These are phyloP conservation scores for Plectrocnemia conspersa DNA, from an alignment of 1,140 invertebrate genomes.

Conservation along the genomic window DNA sequence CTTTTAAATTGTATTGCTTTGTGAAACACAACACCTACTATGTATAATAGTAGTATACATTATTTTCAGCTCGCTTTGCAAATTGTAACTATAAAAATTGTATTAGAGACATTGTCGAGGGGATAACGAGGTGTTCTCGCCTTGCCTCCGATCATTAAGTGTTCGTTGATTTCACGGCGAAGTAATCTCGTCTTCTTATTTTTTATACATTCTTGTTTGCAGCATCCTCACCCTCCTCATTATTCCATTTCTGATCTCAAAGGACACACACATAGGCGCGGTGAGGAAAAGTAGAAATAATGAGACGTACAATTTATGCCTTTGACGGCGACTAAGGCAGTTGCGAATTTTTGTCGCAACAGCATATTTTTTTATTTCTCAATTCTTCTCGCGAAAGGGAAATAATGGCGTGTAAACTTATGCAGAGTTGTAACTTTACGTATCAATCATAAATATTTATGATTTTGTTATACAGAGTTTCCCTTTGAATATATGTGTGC, in stretches of 20 bases:
- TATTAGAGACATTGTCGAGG: no score
- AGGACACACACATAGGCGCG: conserved; percentile 32
- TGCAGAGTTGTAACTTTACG: conserved; percentile 18
- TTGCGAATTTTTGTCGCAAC: conserved; percentile 31
- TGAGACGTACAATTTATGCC: conserved; percentile 34
- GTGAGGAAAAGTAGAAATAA: conserved; percentile 32
- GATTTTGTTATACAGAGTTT: background rate
- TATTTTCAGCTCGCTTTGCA: no score
- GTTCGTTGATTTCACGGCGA: conserved; percentile 21
- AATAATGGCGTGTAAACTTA: conserved; percentile 33
- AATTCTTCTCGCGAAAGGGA: conserved; percentile 33
- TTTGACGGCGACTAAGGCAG: conserved; percentile 30
- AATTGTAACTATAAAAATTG: no score
- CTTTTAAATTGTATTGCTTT: no score
- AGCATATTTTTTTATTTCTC: conserved; percentile 33
- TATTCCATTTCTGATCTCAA: conserved; percentile 32
- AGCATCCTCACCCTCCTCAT: conserved; percentile 29
- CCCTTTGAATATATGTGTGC: background rate
- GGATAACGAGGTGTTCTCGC: conserved; percentile 7
- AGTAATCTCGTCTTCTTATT: conserved; percentile 17
- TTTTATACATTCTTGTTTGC: conserved; percentile 28
- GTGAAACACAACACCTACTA: no score
- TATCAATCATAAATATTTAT: conserved; percentile 8
- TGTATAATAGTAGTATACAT: no score
- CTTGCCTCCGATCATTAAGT: conserved; percentile 29